A percentile compares a stretch with the other conserved stretches of the same genome.
phyloP scores from a whole-genome alignment of 1,140 invertebrate genomes.

The Hypothenemus hampei region DNA sequence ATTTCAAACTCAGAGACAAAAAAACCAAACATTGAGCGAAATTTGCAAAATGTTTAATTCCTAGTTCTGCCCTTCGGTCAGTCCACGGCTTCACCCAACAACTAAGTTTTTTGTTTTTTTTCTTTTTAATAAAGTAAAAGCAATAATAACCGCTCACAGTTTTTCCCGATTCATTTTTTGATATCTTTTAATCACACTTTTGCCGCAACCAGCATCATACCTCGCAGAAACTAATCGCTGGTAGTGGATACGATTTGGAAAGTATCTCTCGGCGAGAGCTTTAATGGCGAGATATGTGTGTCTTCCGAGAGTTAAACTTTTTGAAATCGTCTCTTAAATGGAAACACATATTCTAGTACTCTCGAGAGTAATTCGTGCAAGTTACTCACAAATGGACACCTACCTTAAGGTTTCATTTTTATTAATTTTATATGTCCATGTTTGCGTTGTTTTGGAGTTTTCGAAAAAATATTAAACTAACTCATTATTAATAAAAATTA shows the following conservation, averaged over 20 bases:
- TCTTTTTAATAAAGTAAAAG: neutral
- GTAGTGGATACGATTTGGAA: neutral
- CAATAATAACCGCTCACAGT: neutral
- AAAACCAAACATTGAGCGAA: neutral
- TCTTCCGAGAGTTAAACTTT: neutral
- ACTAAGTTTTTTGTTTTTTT: too few species aligned
- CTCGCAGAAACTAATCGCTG: neutral
- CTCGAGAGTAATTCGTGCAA: neutral
- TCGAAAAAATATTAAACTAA: too few species aligned
- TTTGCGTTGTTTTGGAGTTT: too few species aligned
- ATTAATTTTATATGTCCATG: too few species aligned
- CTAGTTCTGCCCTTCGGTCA: too few species aligned
- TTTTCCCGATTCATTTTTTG: neutral
- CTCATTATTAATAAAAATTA: too few species aligned
- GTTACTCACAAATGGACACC: too few species aligned
- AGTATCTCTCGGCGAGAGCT: neutral
- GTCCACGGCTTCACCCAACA: too few species aligned
- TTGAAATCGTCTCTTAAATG: neutral
- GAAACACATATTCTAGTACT: neutral
- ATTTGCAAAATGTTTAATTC: neutral
- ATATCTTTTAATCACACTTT: neutral
- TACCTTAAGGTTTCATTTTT: too few species aligned
- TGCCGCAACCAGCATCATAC: neutral
- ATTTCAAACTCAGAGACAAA: neutral
- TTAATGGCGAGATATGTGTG: neutral